Base-by-base conservation (phyloP, 2,888 invertebrate genomes). In the Macaria notata region DNA sequence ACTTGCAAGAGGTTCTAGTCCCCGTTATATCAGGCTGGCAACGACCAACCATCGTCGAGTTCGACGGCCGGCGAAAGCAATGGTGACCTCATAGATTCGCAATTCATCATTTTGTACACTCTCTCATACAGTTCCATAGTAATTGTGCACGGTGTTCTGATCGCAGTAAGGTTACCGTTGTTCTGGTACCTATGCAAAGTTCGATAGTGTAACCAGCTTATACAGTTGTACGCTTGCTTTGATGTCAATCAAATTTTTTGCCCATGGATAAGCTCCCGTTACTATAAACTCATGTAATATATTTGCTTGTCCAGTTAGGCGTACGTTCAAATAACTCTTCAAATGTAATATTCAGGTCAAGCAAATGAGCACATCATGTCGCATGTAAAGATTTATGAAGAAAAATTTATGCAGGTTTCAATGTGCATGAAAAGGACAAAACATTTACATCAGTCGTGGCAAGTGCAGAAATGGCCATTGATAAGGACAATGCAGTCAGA, bases 1-100 rank as follows among this genome's bases (percentile, higher is more conserved):
- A 60, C 69, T 70, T 64, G 65, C 71, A 69, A 80, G 77, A 84
- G 75, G 72, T 69, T 74, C 75, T 75, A 75, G 75, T 71, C 66
- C 66, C 89, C 88, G 89, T 90, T 90, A 90, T 73, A 78, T 81
- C 76, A 75, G 78, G 81, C 71, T 80, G 79, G 83, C 78, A 82
- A 84, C 86, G 70, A 59, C 79, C 76, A 81, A 78, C 76, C 77
- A 68, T 68, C 69, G 69, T 59, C 71, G 80, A 81, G 90, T 88
- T 90, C 89, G 83, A 84, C 75, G 91, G 66, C 90, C 88, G 84
- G 77, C 78, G 81, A 86, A 86, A 87, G 86, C 83, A 78, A 76
- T 79, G 75, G 76, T 81, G 83, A 88, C 82, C 85, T 84, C 85
- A 84, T 83, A 78, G 80, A 86, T 85, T 86, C 77, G 83, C 86